These are phyloP conservation scores for Hippotragus niger DNA, from an alignment of 2,113 vertebrate genomes.

Conservation along the genomic window DNA sequence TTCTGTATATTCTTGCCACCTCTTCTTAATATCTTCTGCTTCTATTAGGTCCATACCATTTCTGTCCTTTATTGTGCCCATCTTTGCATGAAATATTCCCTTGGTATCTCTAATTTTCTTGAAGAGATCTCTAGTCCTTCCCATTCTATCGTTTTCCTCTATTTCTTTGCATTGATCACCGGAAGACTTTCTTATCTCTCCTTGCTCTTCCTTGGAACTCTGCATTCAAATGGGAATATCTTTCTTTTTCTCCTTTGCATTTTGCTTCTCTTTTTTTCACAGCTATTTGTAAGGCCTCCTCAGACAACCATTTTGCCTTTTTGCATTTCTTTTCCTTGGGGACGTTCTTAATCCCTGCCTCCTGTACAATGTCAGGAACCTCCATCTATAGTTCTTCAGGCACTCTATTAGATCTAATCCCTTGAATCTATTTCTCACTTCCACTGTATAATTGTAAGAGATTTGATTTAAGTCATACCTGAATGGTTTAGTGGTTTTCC, in stretches of 20 bases:
- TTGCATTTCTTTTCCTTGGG: neutral
- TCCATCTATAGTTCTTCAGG: neutral
- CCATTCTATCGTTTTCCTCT: neutral
- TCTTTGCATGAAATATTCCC: neutral
- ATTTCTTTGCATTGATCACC: neutral
- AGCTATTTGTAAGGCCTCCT: neutral
- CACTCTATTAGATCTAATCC: neutral
- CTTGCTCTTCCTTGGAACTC: neutral
- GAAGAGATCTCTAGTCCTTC: neutral
- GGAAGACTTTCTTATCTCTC: neutral
- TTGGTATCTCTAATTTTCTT: neutral
- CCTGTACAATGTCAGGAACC: neutral
- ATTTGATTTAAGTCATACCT: neutral
- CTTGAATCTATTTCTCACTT: neutral
- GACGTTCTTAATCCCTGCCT: neutral
- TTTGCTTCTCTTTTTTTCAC: neutral
- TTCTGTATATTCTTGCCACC: neutral
- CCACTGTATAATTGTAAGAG: neutral
- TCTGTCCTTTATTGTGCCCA: neutral
- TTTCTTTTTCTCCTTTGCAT: neutral
- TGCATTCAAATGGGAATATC: neutral
- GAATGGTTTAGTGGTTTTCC: neutral
- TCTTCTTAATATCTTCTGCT: neutral
- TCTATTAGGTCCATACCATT: neutral
- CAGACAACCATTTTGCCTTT: neutral